Evolutionary conservation across 2,888 invertebrate genomes (phyloP).

Genomic region (Macrosoma leucophasiata): DNA sequence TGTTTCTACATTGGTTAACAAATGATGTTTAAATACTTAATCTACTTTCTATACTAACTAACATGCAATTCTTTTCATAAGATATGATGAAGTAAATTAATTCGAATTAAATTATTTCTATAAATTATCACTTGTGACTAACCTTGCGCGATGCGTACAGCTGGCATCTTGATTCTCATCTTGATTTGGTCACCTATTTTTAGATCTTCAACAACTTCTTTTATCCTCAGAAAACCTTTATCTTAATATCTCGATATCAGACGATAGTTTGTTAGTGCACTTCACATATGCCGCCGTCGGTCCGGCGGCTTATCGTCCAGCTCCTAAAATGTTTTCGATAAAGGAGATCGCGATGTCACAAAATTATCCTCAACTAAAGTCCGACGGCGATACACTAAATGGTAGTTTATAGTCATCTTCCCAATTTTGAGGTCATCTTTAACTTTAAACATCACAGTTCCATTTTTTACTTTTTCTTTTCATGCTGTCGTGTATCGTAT

Average conservation of each 20-base stretch:
- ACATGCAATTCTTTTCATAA: too few relatives aligned
- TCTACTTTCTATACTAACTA: too few relatives aligned
- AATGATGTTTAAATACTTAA: too few relatives aligned
- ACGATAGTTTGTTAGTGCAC: conserved; percentile 57
- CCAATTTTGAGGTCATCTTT: conserved; percentile 44
- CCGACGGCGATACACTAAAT: conserved; percentile 51
- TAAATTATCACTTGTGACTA: conserved; percentile 48
- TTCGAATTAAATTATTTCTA: too few relatives aligned
- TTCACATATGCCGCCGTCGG: conserved; percentile 71
- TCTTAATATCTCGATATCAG: conserved; percentile 54
- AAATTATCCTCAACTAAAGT: conserved; percentile 46
- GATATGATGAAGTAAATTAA: too few relatives aligned
- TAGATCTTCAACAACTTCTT: conserved; percentile 63
- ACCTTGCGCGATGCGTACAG: conserved; percentile 98
- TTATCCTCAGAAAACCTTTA: conserved; percentile 59
- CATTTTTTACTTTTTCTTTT: conserved; percentile 67
- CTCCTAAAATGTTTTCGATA: conserved; percentile 59
- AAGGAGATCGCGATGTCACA: conserved; percentile 53
- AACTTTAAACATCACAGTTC: conserved; percentile 20
- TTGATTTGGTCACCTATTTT: conserved; percentile 80
- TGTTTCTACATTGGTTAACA: too few relatives aligned
- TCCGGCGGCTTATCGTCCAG: conserved; percentile 63
- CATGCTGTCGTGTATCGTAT: conserved; percentile 50
- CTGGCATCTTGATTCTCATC: conserved; percentile 99
- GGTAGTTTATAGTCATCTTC: conserved; percentile 52